Percentiles rank a stretch among this genome's conserved stretches.
These are phyloP conservation scores for Eclectus roratus DNA, from an alignment of 2,113 vertebrate genomes.

Conservation along the genomic window DNA sequence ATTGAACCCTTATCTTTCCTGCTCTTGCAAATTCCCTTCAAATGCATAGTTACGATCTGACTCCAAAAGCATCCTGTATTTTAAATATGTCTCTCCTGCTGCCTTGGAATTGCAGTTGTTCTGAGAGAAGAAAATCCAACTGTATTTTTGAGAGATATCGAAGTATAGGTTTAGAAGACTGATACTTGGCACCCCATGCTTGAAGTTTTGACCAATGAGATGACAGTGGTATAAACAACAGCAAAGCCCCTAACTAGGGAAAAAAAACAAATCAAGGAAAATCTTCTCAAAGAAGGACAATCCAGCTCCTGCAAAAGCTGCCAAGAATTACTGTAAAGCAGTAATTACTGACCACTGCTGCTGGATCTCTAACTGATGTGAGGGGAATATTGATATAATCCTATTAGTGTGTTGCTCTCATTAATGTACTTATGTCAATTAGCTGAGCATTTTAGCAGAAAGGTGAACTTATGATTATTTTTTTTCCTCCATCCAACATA, in stretches of 20 bases:
- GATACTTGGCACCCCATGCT: not conserved
- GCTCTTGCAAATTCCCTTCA: not conserved
- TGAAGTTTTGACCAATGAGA: not conserved
- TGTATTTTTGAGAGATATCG: not conserved
- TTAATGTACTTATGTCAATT: conserved; percentile 74
- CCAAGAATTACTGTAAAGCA: conserved; percentile 54
- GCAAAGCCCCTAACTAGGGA: not conserved
- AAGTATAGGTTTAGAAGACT: not conserved
- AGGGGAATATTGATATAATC: conserved; percentile 69
- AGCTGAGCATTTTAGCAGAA: conserved; percentile 69
- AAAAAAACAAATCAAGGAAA: conserved; percentile 43
- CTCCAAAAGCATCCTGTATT: not conserved
- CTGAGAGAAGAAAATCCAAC: not conserved
- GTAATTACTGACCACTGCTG: conserved; percentile 61
- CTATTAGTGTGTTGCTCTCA: conserved; percentile 60
- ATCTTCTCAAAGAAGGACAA: conserved; percentile 27
- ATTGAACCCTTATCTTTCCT: not conserved
- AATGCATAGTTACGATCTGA: not conserved
- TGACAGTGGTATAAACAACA: not conserved
- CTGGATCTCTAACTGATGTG: conserved; percentile 61
- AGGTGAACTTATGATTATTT: conserved; percentile 59
- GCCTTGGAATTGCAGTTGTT: not conserved
- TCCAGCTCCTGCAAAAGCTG: conserved; percentile 19
- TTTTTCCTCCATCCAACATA: not conserved
- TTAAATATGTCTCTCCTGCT: not conserved